Evolutionary conservation across 2,797 vertebrate species (phyloP).

Genomic region (Leptodactylus fallax): DNA sequence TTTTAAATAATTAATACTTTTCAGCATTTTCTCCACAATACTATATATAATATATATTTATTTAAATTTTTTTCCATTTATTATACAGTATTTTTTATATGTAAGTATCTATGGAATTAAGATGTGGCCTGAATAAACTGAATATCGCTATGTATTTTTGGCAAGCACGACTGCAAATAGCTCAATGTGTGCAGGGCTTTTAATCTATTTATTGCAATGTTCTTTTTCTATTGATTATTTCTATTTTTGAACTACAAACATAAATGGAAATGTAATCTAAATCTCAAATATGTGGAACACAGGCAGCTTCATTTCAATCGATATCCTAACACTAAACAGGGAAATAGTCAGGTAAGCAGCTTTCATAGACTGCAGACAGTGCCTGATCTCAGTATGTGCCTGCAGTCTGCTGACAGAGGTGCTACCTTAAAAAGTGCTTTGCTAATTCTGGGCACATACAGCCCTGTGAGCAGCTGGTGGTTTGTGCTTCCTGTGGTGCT

Average conservation of each 20-base stretch:
- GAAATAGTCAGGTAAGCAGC: constrained; percentile 30
- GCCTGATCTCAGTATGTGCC: constrained; percentile 20
- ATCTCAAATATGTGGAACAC: background rate
- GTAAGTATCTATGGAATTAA: background rate
- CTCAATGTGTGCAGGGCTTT: background rate
- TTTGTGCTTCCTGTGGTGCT: constrained; percentile 58
- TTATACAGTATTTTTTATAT: background rate
- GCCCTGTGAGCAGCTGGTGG: constrained; percentile 59
- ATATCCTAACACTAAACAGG: background rate
- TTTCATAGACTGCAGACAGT: constrained; percentile 7
- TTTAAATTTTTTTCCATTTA: too few species aligned
- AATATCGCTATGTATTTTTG: background rate
- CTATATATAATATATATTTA: too few species aligned
- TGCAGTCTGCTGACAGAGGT: constrained; percentile 56
- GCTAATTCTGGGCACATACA: constrained; percentile 62
- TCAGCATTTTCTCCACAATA: too few species aligned
- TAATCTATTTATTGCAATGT: constrained; percentile 19
- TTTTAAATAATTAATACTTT: too few species aligned
- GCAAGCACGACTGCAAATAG: background rate
- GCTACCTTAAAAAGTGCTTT: constrained; percentile 61
- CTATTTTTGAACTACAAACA: constrained; percentile 12
- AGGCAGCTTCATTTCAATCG: constrained; percentile 1
- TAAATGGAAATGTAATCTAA: constrained; percentile 8
- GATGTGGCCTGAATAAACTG: background rate
- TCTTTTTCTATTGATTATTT: constrained; percentile 10